phyloP scores from a whole-genome alignment of 2,888 invertebrate species.

The Metalampra italica region DNA sequence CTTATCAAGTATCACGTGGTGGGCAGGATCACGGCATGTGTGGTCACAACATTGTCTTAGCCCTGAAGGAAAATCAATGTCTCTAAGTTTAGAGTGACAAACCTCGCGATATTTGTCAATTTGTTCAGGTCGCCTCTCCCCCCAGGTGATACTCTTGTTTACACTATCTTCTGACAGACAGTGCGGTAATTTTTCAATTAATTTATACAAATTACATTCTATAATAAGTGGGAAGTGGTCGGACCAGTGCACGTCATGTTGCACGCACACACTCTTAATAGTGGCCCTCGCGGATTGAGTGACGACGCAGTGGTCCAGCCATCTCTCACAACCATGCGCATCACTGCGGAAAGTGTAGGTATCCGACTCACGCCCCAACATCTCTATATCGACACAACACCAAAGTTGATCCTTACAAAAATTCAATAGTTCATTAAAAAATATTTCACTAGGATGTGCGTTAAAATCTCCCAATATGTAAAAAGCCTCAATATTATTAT shows the following conservation, averaged over 20 bases:
- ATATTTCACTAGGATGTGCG: slow-evolving; percentile 19
- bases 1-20: not conserved
- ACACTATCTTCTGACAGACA: not conserved
- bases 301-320: slow-evolving; percentile 1
- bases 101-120: not conserved
- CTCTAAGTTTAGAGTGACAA: not conserved
- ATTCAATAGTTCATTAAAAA: slow-evolving; percentile 14
- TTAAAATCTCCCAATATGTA: slow-evolving; percentile 20
- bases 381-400: slow-evolving; percentile 18
- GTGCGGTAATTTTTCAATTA: not conserved
- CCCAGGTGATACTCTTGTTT: not conserved
- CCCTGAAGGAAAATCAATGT: not conserved
- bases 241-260: not conserved
- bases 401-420: slow-evolving; percentile 20
- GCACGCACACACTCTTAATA: not conserved
- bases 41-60: not conserved
- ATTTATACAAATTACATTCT: not conserved
- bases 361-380: not conserved
- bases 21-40: not conserved
- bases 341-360: slow-evolving; percentile 20
- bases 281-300: not conserved
- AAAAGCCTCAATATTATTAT: not conserved
- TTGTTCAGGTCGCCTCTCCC: not conserved
- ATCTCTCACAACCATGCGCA: not conserved
- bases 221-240: not conserved